Evolutionary conservation across 2,113 vertebrate genomes (phyloP).

Genomic region (Rousettus leschenaultii): DNA sequence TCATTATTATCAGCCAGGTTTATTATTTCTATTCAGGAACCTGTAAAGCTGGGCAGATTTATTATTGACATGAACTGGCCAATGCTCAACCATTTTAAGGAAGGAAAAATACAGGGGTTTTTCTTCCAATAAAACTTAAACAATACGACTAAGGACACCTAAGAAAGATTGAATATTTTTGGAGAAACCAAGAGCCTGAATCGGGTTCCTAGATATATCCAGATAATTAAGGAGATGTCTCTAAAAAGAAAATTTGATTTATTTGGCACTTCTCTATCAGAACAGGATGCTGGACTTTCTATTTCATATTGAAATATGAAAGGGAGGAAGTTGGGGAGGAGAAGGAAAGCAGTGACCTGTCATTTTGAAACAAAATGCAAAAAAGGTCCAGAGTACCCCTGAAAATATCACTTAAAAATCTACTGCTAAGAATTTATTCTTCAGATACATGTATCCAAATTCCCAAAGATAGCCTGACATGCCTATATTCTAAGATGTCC

Average conservation of each 20-base stretch:
- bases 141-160: not conserved
- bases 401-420: not conserved
- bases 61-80: not conserved
- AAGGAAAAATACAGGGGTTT: not conserved
- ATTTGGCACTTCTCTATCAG: not conserved
- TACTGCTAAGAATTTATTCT: not conserved
- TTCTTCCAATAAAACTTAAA: not conserved
- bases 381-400: not conserved
- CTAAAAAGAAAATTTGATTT: slow-evolving; percentile 22
- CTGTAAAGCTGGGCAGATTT: not conserved
- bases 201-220: not conserved
- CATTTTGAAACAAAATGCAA: not conserved
- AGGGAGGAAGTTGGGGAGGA: not conserved
- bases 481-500: not conserved
- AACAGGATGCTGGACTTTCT: not conserved
- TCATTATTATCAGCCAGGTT: not conserved
- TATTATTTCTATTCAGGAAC: slow-evolving; percentile 19
- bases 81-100: not conserved
- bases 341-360: not conserved
- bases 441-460: not conserved
- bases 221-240: not conserved
- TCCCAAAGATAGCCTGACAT: not conserved
- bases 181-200: not conserved
- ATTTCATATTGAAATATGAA: not conserved
- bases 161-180: not conserved